These are phyloP conservation scores for Apteryx owenii DNA, from an alignment of 2,113 vertebrate species.

Conservation along the genomic window DNA sequence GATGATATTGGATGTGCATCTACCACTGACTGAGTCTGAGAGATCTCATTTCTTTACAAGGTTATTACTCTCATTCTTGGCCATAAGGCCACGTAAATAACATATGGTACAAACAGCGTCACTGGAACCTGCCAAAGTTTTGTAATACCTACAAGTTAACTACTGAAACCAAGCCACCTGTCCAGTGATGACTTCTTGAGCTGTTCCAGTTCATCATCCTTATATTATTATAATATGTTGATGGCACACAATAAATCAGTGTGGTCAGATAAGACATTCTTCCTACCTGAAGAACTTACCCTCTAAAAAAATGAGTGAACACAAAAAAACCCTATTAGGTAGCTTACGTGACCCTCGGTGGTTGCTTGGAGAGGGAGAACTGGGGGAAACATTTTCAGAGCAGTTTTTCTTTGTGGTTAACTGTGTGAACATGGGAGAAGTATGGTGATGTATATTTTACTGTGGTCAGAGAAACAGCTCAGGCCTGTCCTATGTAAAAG, in stretches of 20 bases:
- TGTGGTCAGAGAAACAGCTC: conserved; percentile 17
- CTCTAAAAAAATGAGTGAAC: background rate
- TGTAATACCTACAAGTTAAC: conserved; percentile 46
- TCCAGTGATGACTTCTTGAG: conserved; percentile 27
- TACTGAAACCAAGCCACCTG: conserved; percentile 43
- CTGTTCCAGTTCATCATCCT: conserved; percentile 40
- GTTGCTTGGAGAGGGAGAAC: background rate
- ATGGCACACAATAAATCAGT: background rate
- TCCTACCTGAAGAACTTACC: background rate
- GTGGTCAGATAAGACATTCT: background rate
- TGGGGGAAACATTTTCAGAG: background rate
- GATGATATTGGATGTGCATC: conserved; percentile 9
- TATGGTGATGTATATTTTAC: background rate
- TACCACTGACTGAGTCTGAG: conserved; percentile 11
- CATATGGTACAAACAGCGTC: background rate
- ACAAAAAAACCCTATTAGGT: background rate
- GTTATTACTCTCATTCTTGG: conserved; percentile 29
- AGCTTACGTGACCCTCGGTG: background rate
- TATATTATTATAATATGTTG: background rate
- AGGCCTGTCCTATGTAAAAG: conserved; percentile 12
- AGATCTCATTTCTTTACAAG: conserved; percentile 42
- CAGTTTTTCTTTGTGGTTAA: background rate
- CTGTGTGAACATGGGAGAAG: background rate
- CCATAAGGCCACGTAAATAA: conserved; percentile 40
- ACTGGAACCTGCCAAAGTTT: conserved; percentile 39